These are phyloP conservation scores for Phocoena phocoena DNA, from an alignment of 2,113 vertebrate genomes.

Conservation along the genomic window DNA sequence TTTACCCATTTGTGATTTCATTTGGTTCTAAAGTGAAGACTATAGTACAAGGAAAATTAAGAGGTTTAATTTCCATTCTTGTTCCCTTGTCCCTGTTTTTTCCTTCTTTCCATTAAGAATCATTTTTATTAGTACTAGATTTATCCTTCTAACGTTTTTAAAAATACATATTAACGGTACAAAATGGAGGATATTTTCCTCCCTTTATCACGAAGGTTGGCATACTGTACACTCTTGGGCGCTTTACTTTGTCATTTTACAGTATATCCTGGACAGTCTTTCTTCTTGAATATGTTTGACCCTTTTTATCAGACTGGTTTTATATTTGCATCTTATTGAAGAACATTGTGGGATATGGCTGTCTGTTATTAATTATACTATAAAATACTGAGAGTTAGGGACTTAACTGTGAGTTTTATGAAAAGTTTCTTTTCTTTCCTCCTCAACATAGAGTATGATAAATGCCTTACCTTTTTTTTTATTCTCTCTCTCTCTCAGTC, in stretches of 20 bases:
- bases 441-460: conserved; percentile 2
- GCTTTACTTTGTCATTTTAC: neutral
- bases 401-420: conserved; percentile 3
- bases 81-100: neutral
- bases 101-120: neutral
- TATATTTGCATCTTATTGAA: neutral
- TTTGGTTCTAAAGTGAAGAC: neutral
- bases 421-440: neutral
- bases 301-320: neutral
- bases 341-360: neutral
- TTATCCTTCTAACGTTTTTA: neutral
- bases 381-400: neutral
- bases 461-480: conserved; percentile 10
- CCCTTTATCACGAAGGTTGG: neutral
- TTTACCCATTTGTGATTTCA: neutral
- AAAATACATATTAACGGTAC: neutral
- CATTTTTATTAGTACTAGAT: neutral
- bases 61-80: neutral
- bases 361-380: neutral
- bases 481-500: conserved; percentile 70
- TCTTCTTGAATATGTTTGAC: neutral
- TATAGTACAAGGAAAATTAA: neutral
- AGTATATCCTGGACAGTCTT: neutral
- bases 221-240: neutral
- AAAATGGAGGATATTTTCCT: neutral